Conservation (phyloP, 2,797 vertebrate genomes). For the Pterois miles region DNA sequence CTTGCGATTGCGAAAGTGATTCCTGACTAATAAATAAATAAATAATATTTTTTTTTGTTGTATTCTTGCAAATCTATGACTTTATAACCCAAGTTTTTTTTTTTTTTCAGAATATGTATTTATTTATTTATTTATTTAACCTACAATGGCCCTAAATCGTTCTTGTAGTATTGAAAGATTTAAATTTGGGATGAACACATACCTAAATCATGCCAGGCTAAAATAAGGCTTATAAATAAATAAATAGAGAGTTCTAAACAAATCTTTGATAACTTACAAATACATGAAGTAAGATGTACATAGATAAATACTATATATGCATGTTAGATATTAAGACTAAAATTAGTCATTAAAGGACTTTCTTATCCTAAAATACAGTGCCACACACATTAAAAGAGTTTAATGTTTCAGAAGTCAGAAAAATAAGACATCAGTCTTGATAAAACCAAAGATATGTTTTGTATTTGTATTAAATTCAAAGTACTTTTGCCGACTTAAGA, state of each 20-base stretch:
- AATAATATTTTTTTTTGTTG: not conserved
- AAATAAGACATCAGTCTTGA: not conserved
- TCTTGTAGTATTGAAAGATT: not conserved
- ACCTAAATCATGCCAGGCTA: not conserved
- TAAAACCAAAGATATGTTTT: not conserved
- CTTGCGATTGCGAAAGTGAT: too few species aligned
- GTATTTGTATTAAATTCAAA: not conserved
- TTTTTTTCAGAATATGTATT: too few species aligned
- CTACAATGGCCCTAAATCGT: not conserved
- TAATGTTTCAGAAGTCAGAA: not conserved
- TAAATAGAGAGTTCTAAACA: not conserved
- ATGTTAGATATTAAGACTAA: not conserved
- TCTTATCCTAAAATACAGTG: not conserved
- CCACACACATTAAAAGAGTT: not conserved
- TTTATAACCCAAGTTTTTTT: not conserved
- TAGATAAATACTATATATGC: not conserved
- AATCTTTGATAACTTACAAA: not conserved
- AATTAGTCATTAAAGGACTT: not conserved
- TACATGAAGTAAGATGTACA: not conserved
- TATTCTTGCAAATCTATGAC: not conserved
- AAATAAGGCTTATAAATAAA: not conserved
- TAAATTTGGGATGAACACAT: not conserved
- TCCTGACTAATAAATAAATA: not conserved
- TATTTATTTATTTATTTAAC: not conserved
- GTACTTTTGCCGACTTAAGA: not conserved